phyloP scores from a whole-genome alignment of 1,140 invertebrate genomes.

The Camponotus vicinus region DNA sequence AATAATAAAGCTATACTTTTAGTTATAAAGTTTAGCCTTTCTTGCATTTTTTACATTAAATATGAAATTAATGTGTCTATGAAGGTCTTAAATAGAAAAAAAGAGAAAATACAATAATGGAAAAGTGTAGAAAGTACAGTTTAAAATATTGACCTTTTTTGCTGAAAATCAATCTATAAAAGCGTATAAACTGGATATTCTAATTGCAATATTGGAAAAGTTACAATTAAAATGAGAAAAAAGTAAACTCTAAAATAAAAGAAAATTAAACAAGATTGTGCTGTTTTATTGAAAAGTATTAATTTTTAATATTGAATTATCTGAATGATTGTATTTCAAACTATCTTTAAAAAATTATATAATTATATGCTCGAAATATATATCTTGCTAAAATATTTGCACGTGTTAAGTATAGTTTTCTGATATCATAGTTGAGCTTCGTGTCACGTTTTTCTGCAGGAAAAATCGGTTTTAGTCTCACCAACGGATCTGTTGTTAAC shows the following conservation, averaged over 20 bases:
- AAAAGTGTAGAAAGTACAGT: not conserved
- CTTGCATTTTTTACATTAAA: not conserved
- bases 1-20: not conserved
- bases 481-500: not conserved
- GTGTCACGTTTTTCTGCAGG: not conserved
- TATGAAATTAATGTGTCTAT: not conserved
- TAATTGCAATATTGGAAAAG: conserved; percentile 6
- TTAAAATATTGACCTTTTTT: not conserved
- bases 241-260: not conserved
- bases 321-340: not conserved
- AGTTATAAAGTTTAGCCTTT: not conserved
- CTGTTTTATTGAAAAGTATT: not conserved
- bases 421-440: conserved; percentile 13
- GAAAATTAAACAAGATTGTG: not conserved
- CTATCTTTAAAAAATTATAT: not conserved
- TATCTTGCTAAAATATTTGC: not conserved
- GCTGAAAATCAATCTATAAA: not conserved
- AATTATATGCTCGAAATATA: not conserved
- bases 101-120: not conserved
- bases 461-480: conserved; percentile 15
- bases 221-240: not conserved
- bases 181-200: not conserved
- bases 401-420: not conserved
- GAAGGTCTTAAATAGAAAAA: not conserved
- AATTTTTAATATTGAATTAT: not conserved